A percentile compares a stretch with the other conserved stretches of the same genome.
Evolutionary conservation across 2,113 vertebrate genomes (phyloP).

Genomic region (Anguilla japonica): DNA sequence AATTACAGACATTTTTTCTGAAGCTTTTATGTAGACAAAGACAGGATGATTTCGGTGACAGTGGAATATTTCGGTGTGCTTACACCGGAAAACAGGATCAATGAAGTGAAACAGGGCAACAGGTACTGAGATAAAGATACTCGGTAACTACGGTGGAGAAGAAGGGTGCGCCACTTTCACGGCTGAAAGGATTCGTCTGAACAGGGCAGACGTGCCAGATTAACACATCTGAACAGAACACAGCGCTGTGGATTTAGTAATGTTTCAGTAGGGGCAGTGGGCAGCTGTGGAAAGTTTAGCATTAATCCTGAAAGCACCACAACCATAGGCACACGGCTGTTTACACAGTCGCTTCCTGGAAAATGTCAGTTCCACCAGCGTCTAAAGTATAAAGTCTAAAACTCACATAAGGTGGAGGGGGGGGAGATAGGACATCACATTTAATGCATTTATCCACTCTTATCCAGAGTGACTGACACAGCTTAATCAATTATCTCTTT

Average conservation of each 20-base stretch:
- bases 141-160: not conserved
- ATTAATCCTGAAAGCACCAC: not conserved
- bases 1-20: not conserved
- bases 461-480: no score
- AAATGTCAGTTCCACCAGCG: not conserved
- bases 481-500: no score
- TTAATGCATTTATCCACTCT: no score
- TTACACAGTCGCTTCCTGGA: not conserved
- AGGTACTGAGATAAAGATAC: not conserved
- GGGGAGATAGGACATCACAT: no score
- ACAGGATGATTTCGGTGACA: not conserved
- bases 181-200: not conserved
- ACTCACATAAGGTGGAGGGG: no score
- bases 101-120: not conserved
- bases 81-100: not conserved
- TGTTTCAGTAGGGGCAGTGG: no score
- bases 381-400: no score
- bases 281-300: no score
- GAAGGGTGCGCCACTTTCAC: not conserved
- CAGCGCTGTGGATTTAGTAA: no score
- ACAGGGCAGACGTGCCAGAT: no score
- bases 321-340: not conserved
- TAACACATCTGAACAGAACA: no score
- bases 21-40: not conserved
- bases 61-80: not conserved